Base-by-base conservation (phyloP, 2,888 invertebrate genomes). In the Coecobrya sp. region DNA sequence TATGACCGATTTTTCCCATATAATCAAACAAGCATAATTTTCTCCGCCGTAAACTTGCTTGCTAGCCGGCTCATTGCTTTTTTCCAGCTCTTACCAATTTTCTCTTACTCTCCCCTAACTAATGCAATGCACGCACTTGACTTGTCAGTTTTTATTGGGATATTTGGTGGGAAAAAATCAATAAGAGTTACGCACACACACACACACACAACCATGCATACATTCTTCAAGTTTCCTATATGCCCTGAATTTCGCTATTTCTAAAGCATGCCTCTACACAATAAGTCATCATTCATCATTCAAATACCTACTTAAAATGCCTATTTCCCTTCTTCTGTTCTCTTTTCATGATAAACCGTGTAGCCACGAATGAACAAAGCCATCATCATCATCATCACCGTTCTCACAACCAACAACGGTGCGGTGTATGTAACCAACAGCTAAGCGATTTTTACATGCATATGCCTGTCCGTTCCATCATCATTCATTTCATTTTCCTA, bases 341-440 rank as follows among this genome's bases (percentile, higher is more conserved):
- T 36, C 3, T 22, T 27, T 65, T 65, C 59, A 59, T 19, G 11
- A 59, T 59, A 2, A 19, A 19, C 19, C 59, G n/a, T 59, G 52
- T 22, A 10, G 11, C 22, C 59, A 65, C 16, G 36, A 25, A 27
- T 19, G 68, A 70, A 70, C 68, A 70, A 70, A 70, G 68, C 68
- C 30, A 70, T 70, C 68, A 70, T 70, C 65, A 65, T 65, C 27
- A 65, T 27, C 65, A 65, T 27, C 68, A 36, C n/a, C 68, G 16
- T 59, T 59, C 59, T 27, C 65, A 27, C 59, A 7, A 16, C 49
- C 11, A 10, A 7, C 4, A 7, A 10, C 49, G 49, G 49, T 65
- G 65, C 27, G 27, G 68, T 70, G 30, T 13, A 22, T 70, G 16
- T 36, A n/a, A n/a, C 27, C 30, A 36, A 30, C 22, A 36, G 8